Base-by-base conservation (phyloP, 2,113 vertebrate genomes). In the Cromileptes altivelis region DNA sequence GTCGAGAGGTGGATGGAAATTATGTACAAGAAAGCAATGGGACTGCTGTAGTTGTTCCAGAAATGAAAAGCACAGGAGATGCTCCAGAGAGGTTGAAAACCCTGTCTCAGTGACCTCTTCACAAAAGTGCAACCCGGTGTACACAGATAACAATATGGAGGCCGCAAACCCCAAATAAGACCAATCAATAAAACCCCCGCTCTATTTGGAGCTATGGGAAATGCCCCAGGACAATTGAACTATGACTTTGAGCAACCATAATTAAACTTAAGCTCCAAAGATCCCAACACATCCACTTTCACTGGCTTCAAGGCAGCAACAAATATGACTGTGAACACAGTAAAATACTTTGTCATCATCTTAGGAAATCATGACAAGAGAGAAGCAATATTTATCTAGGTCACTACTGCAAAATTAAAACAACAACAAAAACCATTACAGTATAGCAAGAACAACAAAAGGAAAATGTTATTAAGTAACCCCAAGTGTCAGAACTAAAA, bases 1-100 rank as follows among this genome's bases (percentile, higher is more conserved):
- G 80, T n/a, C 69, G 2, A 52, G 42, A 62, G 19, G n/a, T 25
- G 15, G 42, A 60, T 2, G 55, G 14, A 23, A 69, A 49, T 7
- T 53, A 83, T 25, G 12, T 6, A 6, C 3, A 84, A 50, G 33
- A 80, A 37, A 57, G 61, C 6, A 87, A 87, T 4, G 83, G 61
- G 13, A 68, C 70, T 9, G 50, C 58, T 56, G 55, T 1, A 21
- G 53, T 11, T 57, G 62, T 9, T 33, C 10, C 45, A 27, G 55
- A 80, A 13, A 11, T 42, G 0, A 78, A 47, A 10, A 55, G 19
- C 33, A 68, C 19, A 15, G 62, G 3, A 50, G 67, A 75, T 1
- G 1, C n/a, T 49, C 19, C n/a, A 60, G 8, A 75, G 23, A 8
- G 4, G 14, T 6, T 12, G 61, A 69, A 61, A 77, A 53, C 14